Evolutionary conservation across 2,888 invertebrate genomes (phyloP), one percentile per base, ranked within the genome.

Genomic region (Mantis religiosa): DNA sequence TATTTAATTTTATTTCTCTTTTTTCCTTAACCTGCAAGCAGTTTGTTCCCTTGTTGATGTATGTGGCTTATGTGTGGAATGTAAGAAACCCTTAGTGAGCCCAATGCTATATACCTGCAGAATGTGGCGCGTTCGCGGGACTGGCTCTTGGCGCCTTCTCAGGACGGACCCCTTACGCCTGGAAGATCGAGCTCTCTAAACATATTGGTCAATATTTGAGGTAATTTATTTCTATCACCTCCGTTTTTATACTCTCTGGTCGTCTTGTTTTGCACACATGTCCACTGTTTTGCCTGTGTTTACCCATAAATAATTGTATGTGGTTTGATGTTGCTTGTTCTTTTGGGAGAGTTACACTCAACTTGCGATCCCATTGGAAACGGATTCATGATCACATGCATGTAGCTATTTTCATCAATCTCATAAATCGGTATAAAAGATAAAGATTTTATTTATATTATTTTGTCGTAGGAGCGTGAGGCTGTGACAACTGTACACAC

Each of bases 111-210:
- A 14, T 81, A 28, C 81, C 54, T 83, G 84, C 88, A 88, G 88
- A 88, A 88, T 88, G 88, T 88, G 84, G 84, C 88, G 83, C 84
- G 84, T 87, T 28, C 30, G 30, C 81, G 87, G 87, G 34, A 28
- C 30, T 30, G 71, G 85, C 54, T 71, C 54, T 71, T 71, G 54
- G 54, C 54, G 54, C 54, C 54, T 71, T 25, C 54, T 71, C 54
- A 71, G 54, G 54, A 71, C 54, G 54, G 54, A 71, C 54, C 54
- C 54, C 54, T 71, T 71, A 14, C 54, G 54, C 25, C 54, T 71
- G 54, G 54, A 71, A 71, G 54, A 71, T 71, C 54, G 54, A 71
- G 54, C 54, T 25, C 54, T 71, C 20, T 71, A 71, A 71, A 20
- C 20, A 6, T 71, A 71, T 20, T 71, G 54, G 54, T 71, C 54